Conservation (phyloP, 2,888 invertebrate genomes). For the Amphipoea oculea region DNA sequence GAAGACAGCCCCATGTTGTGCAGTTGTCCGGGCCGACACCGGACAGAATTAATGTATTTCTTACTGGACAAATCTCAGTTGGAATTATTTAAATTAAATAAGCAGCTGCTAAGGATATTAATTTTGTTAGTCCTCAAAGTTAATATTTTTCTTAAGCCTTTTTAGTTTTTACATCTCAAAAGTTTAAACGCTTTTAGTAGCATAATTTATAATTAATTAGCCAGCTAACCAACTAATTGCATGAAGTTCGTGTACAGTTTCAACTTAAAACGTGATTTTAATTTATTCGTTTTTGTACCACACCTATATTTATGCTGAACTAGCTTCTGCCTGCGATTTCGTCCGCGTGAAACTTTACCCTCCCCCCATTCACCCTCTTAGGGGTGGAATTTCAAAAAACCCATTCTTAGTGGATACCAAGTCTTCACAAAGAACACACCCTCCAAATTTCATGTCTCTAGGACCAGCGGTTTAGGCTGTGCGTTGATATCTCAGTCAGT, state of each 20-base stretch:
- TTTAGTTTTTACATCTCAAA: constrained; percentile 37
- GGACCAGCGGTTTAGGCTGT: too few species aligned
- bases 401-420: too few species aligned
- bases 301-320: background rate
- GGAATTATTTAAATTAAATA: constrained; percentile 60
- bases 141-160: constrained; percentile 49
- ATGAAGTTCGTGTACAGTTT: constrained; percentile 23
- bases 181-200: constrained; percentile 47
- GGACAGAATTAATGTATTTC: constrained; percentile 61
- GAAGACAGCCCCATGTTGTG: constrained; percentile 59
- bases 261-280: constrained; percentile 4
- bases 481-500: too few species aligned
- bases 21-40: constrained; percentile 50
- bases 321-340: too few species aligned
- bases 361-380: too few species aligned
- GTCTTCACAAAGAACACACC: too few species aligned
- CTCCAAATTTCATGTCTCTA: too few species aligned
- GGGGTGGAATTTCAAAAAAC: too few species aligned
- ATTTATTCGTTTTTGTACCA: background rate
- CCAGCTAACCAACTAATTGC: constrained; percentile 35
- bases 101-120: constrained; percentile 55
- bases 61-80: constrained; percentile 51
- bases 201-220: constrained; percentile 50
- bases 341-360: too few species aligned
- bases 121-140: constrained; percentile 49